phyloP scores from a whole-genome alignment of 2,797 vertebrate species.

The Danionella dracula region DNA sequence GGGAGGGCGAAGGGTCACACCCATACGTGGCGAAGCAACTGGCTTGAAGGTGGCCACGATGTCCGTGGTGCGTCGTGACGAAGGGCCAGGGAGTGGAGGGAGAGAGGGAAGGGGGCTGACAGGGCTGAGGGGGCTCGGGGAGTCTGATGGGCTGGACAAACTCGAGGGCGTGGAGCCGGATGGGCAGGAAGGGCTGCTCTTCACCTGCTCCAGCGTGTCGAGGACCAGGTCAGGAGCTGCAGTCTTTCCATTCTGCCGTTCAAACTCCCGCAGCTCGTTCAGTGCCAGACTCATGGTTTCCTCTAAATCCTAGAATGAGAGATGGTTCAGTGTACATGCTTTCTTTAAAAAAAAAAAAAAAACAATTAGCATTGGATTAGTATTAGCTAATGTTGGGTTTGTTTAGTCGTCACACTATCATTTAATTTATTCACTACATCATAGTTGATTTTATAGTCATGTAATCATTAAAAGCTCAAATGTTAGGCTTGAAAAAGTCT shows the following conservation, averaged over 20 bases:
- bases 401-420: too few relatives aligned
- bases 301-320: constrained; percentile 83
- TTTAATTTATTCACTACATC: too few relatives aligned
- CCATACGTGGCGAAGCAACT: constrained; percentile 81
- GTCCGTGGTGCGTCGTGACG: constrained; percentile 75
- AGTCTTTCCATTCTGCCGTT: constrained; percentile 84
- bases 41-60: constrained; percentile 90
- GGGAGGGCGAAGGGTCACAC: constrained; percentile 86
- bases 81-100: constrained; percentile 62
- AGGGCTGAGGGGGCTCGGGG: constrained; percentile 89
- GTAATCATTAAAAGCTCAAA: too few relatives aligned
- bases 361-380: too few relatives aligned
- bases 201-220: constrained; percentile 94
- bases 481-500: too few relatives aligned
- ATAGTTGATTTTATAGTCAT: too few relatives aligned
- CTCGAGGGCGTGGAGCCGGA: constrained; percentile 80
- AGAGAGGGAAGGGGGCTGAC: constrained; percentile 84
- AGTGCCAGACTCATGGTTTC: constrained; percentile 92
- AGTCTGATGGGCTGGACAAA: constrained; percentile 79
- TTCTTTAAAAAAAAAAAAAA: too few relatives aligned
- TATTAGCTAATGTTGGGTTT: too few relatives aligned
- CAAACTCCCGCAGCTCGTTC: constrained; percentile 88
- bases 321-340: not conserved
- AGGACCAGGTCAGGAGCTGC: constrained; percentile 87
- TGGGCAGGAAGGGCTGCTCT: constrained; percentile 66